Conservation (phyloP, 1,140 invertebrate species). For the Drosophila hydei region DNA sequence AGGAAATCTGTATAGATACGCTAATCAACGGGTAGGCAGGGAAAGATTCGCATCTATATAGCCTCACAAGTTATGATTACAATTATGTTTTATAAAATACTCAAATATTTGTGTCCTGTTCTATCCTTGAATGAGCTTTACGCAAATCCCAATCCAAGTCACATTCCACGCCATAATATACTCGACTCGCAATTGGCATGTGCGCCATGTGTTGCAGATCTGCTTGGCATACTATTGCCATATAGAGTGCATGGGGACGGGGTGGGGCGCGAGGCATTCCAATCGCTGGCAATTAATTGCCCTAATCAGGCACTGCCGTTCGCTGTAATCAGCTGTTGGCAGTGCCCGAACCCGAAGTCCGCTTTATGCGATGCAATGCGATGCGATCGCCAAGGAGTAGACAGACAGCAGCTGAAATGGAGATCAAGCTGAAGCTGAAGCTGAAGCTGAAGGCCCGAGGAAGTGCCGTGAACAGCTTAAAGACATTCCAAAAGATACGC, state of each 20-base stretch:
- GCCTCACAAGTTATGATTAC: too few relatives aligned
- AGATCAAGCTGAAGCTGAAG: background rate
- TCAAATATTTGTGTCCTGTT: background rate
- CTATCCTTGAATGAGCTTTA: too few relatives aligned
- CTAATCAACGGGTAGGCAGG: too few relatives aligned
- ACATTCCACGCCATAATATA: conserved; percentile 11
- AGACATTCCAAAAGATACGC: conserved; percentile 37
- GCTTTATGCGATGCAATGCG: conserved; percentile 54
- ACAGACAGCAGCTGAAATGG: conserved; percentile 12
- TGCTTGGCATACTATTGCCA: conserved; percentile 19
- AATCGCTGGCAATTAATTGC: conserved; percentile 69
- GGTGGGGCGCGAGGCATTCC: conserved; percentile 25
- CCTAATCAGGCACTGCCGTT: conserved; percentile 61
- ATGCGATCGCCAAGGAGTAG: conserved; percentile 25
- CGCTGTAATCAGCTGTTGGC: conserved; percentile 69
- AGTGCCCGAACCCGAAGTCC: conserved; percentile 49
- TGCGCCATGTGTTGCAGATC: conserved; percentile 36
- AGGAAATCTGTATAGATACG: background rate
- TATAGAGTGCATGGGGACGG: conserved; percentile 1
- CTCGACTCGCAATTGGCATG: conserved; percentile 34
- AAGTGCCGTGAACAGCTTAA: conserved; percentile 32
- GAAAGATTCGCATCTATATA: too few relatives aligned
- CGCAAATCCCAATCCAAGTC: conserved; percentile 9
- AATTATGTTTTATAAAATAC: background rate
- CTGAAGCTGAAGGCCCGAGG: background rate